Base-by-base conservation (phyloP, 2,888 invertebrate species). In the Cynaeus angustus region DNA sequence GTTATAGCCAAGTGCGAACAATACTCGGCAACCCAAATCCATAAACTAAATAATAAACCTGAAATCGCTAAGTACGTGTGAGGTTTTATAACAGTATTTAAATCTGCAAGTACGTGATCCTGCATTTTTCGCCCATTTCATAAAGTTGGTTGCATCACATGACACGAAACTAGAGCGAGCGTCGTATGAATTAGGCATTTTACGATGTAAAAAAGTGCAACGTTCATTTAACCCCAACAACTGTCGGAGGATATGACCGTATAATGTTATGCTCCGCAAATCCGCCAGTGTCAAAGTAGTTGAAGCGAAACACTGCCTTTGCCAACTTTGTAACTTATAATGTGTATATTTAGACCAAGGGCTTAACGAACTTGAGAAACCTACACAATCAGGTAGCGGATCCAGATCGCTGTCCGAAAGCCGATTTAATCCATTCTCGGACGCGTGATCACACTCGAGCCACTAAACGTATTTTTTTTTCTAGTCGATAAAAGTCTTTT, bases 281-380 rank as follows among this genome's bases (percentile, higher is more conserved):
- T 70, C 66, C 62, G 38, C 26, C 13, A 50, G 58, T 66, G 70
- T 66, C 70, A 70, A 66, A 70, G 65, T 66, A 67, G 37, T 53
- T 67, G 48, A 67, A 67, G 48, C 62, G 64, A 61, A 66, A 66
- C 67, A 52, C 43, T 67, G 64, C 59, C 55, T 61, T 61, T 61
- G 50, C 59, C 16, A 68, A 64, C 56, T 64, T 48, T 64, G 52
- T 64, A 71, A 68, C 65, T 68, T 71, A 71, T 65, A 67, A 71
- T 64, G 56, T 59, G 59, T 67, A 38, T 68, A 68, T 62, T 62
- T 68, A 61, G 62, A 55, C 12, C 43, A 43, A 28, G 30, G 67
- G 12, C 30, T 43, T 59, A 66, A 26, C 48, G 3, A 59, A 58
- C 12, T 52, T 45, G 66, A 56, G 43, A n/a, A 66, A 21, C 67